These are phyloP conservation scores for Malthinus seriepunctatus DNA, from an alignment of 2,888 invertebrate genomes.

Conservation along the genomic window DNA sequence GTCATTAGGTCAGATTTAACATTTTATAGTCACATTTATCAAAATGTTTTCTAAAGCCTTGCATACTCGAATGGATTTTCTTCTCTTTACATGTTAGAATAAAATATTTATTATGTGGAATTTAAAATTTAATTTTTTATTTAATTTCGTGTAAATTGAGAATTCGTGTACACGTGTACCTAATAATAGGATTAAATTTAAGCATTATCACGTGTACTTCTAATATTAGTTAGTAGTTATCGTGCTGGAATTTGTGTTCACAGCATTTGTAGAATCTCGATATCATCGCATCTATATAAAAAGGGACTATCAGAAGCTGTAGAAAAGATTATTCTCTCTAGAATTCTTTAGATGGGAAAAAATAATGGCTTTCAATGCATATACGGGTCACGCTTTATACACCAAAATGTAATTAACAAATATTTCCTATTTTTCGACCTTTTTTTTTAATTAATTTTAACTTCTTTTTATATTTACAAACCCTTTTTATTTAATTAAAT, in stretches of 20 bases:
- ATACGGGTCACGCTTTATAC: constrained; percentile 7
- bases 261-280: constrained; percentile 18
- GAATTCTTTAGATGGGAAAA: constrained; percentile 12
- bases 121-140: too few relatives aligned
- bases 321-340: constrained; percentile 7
- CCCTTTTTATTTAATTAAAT: too few relatives aligned
- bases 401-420: too few relatives aligned
- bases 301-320: constrained; percentile 12
- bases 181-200: background rate
- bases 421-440: too few relatives aligned
- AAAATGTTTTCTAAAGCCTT: constrained; percentile 19
- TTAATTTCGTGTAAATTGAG: too few relatives aligned
- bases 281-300: constrained; percentile 12
- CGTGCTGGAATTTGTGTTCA: constrained; percentile 17
- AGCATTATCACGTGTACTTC: constrained; percentile 5
- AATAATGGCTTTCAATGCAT: constrained; percentile 11
- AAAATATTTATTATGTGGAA: constrained; percentile 8
- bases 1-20: constrained; percentile 30
- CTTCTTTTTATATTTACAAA: too few relatives aligned
- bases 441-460: too few relatives aligned
- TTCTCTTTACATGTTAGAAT: constrained; percentile 21
- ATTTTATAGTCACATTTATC: constrained; percentile 31
- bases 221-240: too few relatives aligned
- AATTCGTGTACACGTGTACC: too few relatives aligned
- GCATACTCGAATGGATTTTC: constrained; percentile 24